Evolutionary conservation across 2,888 invertebrate genomes (phyloP).

Genomic region (Lasioglossum morio): DNA sequence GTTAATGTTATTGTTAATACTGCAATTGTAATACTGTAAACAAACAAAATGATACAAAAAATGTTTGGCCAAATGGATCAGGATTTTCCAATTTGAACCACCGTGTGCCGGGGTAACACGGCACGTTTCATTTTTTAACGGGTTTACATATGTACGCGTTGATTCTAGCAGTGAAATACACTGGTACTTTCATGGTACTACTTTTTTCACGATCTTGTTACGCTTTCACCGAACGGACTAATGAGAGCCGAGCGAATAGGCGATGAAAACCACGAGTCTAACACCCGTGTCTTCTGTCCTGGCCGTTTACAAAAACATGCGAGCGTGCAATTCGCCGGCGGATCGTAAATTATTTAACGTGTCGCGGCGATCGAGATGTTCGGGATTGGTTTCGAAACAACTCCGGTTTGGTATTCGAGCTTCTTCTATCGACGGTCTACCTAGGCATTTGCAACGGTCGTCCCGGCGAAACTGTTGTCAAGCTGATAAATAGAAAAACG

Average conservation of each 20-base stretch:
- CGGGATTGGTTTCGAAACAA: slow-evolving; percentile 44
- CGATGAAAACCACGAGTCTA: slow-evolving; percentile 1
- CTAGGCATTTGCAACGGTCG: slow-evolving; percentile 56
- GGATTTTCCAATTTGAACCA: no score
- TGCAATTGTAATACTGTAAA: no score
- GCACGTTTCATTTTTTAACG: no score
- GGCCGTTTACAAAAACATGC: background rate
- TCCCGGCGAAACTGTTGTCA: slow-evolving; percentile 18
- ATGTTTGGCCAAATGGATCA: no score
- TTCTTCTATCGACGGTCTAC: background rate
- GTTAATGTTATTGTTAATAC: no score
- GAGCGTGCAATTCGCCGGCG: background rate
- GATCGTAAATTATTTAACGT: slow-evolving; percentile 27
- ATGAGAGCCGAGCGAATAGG: background rate
- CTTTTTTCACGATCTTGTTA: slow-evolving; percentile 2
- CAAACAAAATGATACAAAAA: no score
- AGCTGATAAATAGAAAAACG: slow-evolving; percentile 59
- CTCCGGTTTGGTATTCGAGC: slow-evolving; percentile 31
- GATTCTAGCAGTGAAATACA: background rate
- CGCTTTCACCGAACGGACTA: slow-evolving; percentile 17
- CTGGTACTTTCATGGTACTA: background rate
- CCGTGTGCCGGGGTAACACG: no score
- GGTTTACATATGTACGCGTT: background rate
- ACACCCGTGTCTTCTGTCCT: background rate
- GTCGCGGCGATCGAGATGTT: background rate